These are phyloP conservation scores for Platichthys stellatus DNA, from an alignment of 2,113 vertebrate genomes.

Conservation along the genomic window DNA sequence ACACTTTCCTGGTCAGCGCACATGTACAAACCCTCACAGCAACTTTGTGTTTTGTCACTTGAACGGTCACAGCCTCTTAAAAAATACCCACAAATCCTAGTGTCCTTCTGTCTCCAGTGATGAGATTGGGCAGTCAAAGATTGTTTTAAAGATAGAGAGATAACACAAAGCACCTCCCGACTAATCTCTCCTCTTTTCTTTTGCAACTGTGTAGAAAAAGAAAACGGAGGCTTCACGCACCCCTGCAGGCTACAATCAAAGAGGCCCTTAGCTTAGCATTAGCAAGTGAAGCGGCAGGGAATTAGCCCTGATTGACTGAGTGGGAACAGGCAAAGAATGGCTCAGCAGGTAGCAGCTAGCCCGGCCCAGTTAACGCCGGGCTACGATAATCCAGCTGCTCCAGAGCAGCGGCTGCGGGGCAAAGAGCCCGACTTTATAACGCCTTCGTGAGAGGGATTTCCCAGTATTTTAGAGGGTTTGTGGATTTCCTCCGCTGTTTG, in stretches of 20 bases:
- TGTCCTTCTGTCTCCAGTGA: constrained; percentile 37
- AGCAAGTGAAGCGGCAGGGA: constrained; percentile 63
- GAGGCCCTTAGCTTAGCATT: constrained; percentile 65
- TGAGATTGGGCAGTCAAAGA: constrained; percentile 34
- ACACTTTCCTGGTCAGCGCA: constrained; percentile 72
- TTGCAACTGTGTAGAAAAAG: constrained; percentile 44
- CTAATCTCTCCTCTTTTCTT: constrained; percentile 57
- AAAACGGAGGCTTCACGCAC: constrained; percentile 50
- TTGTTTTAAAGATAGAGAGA: constrained; percentile 63
- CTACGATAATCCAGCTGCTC: constrained; percentile 58
- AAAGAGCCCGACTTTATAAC: constrained; percentile 59
- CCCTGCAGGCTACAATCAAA: constrained; percentile 72
- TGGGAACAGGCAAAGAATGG: constrained; percentile 58
- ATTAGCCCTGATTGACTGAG: constrained; percentile 69
- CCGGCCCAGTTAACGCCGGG: constrained; percentile 39
- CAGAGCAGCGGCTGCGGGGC: constrained; percentile 37
- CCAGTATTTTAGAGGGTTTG: constrained; percentile 39
- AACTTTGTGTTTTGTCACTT: constrained; percentile 49
- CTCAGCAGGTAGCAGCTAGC: constrained; percentile 73
- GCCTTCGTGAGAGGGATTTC: constrained; percentile 51
- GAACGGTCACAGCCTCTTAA: constrained; percentile 51
- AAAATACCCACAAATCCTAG: constrained; percentile 55
- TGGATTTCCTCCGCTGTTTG: constrained; percentile 57
- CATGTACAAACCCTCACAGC: constrained; percentile 53
- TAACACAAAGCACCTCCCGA: constrained; percentile 61